phyloP scores from a whole-genome alignment of 2,113 vertebrate species.

The Leucoraja erinaceus region DNA sequence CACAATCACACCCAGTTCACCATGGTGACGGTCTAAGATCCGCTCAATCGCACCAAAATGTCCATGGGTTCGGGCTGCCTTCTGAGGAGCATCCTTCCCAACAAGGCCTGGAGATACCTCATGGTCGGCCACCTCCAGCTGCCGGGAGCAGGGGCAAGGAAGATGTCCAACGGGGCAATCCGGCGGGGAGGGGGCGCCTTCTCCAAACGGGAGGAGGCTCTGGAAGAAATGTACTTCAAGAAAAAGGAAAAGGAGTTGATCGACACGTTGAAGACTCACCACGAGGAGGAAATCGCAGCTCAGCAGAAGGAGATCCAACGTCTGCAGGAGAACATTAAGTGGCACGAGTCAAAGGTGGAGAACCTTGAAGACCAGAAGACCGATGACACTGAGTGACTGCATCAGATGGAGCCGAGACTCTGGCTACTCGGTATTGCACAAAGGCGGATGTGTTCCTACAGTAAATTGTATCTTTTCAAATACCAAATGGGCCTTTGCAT shows the following conservation, averaged over 20 bases:
- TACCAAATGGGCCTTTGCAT: background rate
- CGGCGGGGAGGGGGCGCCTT: background rate
- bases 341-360: background rate
- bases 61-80: background rate
- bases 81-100: background rate
- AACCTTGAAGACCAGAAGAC: background rate
- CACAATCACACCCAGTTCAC: background rate
- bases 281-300: background rate
- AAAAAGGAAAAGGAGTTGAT: slow-evolving; percentile 1
- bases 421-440: background rate
- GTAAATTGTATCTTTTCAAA: background rate
- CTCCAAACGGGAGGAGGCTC: background rate
- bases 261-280: background rate
- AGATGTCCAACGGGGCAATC: background rate
- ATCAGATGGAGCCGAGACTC: background rate
- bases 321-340: background rate
- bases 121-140: too few species aligned
- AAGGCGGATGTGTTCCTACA: background rate
- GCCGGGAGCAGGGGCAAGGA: background rate
- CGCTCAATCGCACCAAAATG: background rate
- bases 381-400: background rate
- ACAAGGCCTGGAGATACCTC: too few species aligned
- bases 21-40: background rate
- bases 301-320: background rate
- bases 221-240: slow-evolving; percentile 4